phyloP scores from a whole-genome alignment of 2,888 invertebrate species.

The Hyalella azteca region DNA sequence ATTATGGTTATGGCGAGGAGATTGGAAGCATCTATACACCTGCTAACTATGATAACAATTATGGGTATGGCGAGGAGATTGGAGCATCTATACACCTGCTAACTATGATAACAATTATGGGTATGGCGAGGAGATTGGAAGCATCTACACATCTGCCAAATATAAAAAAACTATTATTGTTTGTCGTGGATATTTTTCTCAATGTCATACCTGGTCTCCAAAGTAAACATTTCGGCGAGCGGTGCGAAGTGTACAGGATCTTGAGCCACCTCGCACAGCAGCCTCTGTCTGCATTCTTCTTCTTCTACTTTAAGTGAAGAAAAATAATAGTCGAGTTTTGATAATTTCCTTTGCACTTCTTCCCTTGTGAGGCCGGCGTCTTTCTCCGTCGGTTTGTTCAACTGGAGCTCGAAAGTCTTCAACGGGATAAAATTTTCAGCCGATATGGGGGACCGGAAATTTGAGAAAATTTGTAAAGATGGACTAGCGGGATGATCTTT shows the following conservation, averaged over 20 bases:
- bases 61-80: too few relatives aligned
- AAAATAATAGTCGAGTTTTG: slow-evolving; percentile 60
- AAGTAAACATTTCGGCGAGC: slow-evolving; percentile 60
- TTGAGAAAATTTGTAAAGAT: not conserved
- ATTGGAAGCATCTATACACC: too few relatives aligned
- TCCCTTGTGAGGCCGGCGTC: slow-evolving; percentile 1
- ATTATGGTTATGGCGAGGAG: too few relatives aligned
- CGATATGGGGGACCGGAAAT: not conserved
- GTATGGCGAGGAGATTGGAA: too few relatives aligned
- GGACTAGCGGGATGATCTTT: not conserved
- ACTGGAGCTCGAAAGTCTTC: not conserved
- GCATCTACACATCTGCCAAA: too few relatives aligned
- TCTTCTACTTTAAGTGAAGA: slow-evolving; percentile 60
- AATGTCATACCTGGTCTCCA: slow-evolving; percentile 60
- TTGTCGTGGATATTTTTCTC: not conserved
- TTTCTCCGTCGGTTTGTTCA: not conserved
- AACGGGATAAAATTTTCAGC: not conserved
- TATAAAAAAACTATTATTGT: not conserved
- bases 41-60: too few relatives aligned
- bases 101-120: too few relatives aligned
- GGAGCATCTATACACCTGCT: too few relatives aligned
- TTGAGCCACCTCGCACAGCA: slow-evolving; percentile 61
- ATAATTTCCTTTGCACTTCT: slow-evolving; percentile 44
- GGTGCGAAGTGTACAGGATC: slow-evolving; percentile 61
- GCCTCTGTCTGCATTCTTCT: slow-evolving; percentile 61